Conservation (phyloP, 2,888 invertebrate species). For the Argyra leucocephala region DNA sequence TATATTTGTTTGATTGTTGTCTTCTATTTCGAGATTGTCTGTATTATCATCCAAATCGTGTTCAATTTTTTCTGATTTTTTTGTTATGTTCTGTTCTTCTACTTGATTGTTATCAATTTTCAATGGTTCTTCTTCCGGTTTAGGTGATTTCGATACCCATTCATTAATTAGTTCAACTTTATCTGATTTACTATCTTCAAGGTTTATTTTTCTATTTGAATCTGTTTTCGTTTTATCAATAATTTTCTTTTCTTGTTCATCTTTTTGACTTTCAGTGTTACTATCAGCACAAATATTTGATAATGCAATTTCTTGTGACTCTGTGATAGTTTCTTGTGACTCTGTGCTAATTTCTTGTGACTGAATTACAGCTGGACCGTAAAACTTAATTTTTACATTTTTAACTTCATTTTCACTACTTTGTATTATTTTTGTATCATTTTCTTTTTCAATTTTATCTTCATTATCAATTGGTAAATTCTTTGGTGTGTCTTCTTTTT, state of each 20-base stretch:
- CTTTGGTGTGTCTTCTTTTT: conserved; percentile 12
- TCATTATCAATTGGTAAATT: conserved; percentile 7
- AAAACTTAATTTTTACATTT: conserved; percentile 23
- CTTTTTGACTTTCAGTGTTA: neutral
- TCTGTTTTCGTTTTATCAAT: neutral
- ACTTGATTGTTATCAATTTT: neutral
- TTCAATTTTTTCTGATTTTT: neutral
- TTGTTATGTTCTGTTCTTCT: neutral
- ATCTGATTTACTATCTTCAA: conserved; percentile 13
- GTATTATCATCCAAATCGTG: neutral
- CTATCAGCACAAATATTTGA: conserved; percentile 14
- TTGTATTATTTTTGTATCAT: conserved; percentile 17
- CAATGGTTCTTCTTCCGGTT: neutral
- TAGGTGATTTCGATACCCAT: conserved; percentile 3
- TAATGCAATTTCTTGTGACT: conserved; percentile 15
- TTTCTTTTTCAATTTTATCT: conserved; percentile 18
- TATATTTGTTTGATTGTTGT: conserved; percentile 19
- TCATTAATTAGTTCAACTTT: conserved; percentile 11
- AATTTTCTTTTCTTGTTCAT: neutral
- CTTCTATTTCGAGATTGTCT: too few relatives aligned
- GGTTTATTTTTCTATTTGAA: conserved; percentile 16
- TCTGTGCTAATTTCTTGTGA: conserved; percentile 28
- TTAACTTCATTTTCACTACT: conserved; percentile 11
- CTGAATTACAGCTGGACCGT: conserved; percentile 26
- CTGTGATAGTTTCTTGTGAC: conserved; percentile 28